Evolutionary conservation across 2,888 invertebrate species (phyloP).

Genomic region (Nudaria mundana): DNA sequence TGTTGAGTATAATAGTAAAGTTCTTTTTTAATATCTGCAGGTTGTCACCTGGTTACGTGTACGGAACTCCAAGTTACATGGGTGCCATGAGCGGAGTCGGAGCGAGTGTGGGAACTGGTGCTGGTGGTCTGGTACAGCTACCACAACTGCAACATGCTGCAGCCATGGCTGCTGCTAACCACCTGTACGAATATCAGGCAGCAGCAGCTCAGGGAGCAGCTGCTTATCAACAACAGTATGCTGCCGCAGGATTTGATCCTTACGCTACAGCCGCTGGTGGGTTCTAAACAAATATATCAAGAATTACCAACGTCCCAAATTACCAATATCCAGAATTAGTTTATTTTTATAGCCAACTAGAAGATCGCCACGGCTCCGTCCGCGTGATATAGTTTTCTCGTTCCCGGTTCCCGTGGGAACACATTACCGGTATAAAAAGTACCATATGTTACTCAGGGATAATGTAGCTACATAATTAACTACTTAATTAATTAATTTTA

Average conservation of each 20-base stretch:
- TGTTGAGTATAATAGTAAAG: slow-evolving; percentile 8
- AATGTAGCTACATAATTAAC: too few relatives aligned
- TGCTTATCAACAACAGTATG: slow-evolving; percentile 87
- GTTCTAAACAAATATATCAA: too few relatives aligned
- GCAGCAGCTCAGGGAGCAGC: slow-evolving; percentile 87
- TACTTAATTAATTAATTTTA: too few relatives aligned
- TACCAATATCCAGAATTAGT: too few relatives aligned
- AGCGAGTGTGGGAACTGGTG: slow-evolving; percentile 78
- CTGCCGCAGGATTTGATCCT: slow-evolving; percentile 88
- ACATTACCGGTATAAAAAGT: too few relatives aligned
- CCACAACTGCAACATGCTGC: slow-evolving; percentile 88
- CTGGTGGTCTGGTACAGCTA: slow-evolving; percentile 85
- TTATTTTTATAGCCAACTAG: too few relatives aligned
- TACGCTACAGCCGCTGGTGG: slow-evolving; percentile 87
- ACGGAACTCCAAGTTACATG: slow-evolving; percentile 88
- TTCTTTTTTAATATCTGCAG: slow-evolving; percentile 47
- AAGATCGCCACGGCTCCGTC: too few relatives aligned
- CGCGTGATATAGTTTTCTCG: too few relatives aligned
- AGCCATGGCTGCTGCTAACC: slow-evolving; percentile 89
- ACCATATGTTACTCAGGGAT: too few relatives aligned
- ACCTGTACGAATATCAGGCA: slow-evolving; percentile 91
- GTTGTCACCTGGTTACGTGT: slow-evolving; percentile 85
- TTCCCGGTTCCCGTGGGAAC: too few relatives aligned
- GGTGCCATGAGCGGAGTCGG: slow-evolving; percentile 85
- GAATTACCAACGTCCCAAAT: too few relatives aligned